Conservation (phyloP, 2,888 invertebrate genomes). For the Melanchra persicariae region DNA sequence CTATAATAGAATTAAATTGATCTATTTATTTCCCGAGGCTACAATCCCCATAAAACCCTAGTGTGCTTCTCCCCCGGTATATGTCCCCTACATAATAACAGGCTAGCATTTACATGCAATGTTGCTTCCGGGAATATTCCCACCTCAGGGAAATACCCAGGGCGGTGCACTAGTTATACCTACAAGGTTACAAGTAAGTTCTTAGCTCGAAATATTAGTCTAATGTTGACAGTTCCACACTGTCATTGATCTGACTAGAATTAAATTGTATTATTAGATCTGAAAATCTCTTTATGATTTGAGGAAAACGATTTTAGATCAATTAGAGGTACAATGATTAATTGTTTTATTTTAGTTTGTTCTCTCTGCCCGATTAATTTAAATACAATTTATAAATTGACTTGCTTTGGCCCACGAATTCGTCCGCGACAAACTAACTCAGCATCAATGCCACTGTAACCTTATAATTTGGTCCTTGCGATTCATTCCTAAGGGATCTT, state of each 20-base stretch:
- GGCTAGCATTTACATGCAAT: slow-evolving; percentile 47
- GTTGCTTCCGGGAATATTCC: slow-evolving; percentile 40
- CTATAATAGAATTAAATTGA: not conserved
- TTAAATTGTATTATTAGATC: no score
- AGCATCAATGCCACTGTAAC: no score
- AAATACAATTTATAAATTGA: no score
- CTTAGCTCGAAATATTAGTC: not conserved
- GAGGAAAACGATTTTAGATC: not conserved
- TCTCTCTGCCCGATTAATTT: no score
- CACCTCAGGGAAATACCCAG: slow-evolving; percentile 46
- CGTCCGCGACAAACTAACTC: no score
- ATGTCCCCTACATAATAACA: slow-evolving; percentile 42
- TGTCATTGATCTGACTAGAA: not conserved
- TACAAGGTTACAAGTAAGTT: slow-evolving; percentile 18
- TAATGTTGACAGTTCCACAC: not conserved
- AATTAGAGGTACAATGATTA: not conserved
- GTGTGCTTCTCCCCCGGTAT: slow-evolving; percentile 9
- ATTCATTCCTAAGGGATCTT: no score
- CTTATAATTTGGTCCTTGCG: no score
- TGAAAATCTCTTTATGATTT: no score
- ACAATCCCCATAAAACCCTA: slow-evolving; percentile 9
- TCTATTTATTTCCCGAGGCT: not conserved
- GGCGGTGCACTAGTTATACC: slow-evolving; percentile 11
- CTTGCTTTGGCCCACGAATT: no score
- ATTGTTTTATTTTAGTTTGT: no score